Evolutionary conservation across 92 coral and sea anemone species (phyloP).

Genomic region (Metridium senile): DNA sequence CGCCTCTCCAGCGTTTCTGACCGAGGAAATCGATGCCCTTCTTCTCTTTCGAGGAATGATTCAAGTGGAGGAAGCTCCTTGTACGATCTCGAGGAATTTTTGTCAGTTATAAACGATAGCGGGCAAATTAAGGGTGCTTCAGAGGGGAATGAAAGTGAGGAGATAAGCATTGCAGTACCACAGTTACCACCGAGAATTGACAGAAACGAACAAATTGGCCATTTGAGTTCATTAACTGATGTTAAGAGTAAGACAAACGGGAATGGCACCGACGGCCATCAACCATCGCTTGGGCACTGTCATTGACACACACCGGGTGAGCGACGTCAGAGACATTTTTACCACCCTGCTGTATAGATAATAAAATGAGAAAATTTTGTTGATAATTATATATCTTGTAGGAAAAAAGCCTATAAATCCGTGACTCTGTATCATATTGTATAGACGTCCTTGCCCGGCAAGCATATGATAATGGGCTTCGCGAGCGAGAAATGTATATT

Average conservation of each 20-base stretch:
- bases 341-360: no score
- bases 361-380: no score
- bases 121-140: constrained; percentile 20
- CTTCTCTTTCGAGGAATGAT: constrained; percentile 43
- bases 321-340: no score
- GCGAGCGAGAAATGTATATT: no score
- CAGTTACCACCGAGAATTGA: constrained; percentile 33
- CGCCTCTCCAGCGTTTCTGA: constrained; percentile 70
- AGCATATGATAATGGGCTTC: no score
- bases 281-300: not conserved
- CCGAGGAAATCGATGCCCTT: constrained; percentile 24
- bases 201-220: constrained; percentile 12
- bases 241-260: not conserved
- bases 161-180: constrained; percentile 59
- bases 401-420: no score
- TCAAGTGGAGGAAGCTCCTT: constrained; percentile 50
- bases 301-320: no score
- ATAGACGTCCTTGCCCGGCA: no score
- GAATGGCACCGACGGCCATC: not conserved
- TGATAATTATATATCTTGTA: no score
- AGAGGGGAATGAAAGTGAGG: constrained; percentile 19
- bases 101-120: constrained; percentile 62
- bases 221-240: not conserved
- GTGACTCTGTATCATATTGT: no score
- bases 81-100: constrained; percentile 63